phyloP scores from a whole-genome alignment of 2,888 invertebrate genomes.

The Hypercompe scribonia region DNA sequence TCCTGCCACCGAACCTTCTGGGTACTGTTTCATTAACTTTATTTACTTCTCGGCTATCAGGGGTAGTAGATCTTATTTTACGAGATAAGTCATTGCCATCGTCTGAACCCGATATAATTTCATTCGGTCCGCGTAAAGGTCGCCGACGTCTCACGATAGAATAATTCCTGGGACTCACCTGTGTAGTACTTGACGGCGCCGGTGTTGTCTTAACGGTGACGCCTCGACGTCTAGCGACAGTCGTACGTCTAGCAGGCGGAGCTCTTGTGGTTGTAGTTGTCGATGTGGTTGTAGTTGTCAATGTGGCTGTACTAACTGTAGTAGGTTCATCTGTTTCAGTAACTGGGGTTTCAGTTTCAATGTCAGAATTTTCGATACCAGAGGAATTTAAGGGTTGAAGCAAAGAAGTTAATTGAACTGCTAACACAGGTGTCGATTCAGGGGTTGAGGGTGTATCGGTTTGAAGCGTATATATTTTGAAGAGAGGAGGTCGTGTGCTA shows the following conservation, averaged over 20 bases:
- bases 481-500: constrained; percentile 65
- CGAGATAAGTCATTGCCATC: constrained; percentile 64
- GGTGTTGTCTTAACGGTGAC: constrained; percentile 64
- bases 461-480: constrained; percentile 62
- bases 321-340: constrained; percentile 58
- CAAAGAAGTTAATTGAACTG: constrained; percentile 81
- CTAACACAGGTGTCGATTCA: constrained; percentile 79
- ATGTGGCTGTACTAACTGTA: constrained; percentile 58
- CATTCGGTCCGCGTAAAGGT: constrained; percentile 73
- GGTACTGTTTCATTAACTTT: constrained; percentile 44
- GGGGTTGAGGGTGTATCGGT: constrained; percentile 59
- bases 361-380: constrained; percentile 38
- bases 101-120: constrained; percentile 74
- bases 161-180: constrained; percentile 87
- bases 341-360: constrained; percentile 31
- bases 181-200: constrained; percentile 67
- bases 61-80: constrained; percentile 82
- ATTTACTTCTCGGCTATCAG: constrained; percentile 78
- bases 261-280: constrained; percentile 54
- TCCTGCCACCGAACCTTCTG: constrained; percentile 67
- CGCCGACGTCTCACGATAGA: constrained; percentile 78
- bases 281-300: constrained; percentile 62
- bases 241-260: constrained; percentile 59
- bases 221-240: constrained; percentile 64
- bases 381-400: constrained; percentile 70